Conservation (phyloP, 1,140 invertebrate species). For the Olivierus martensii region DNA sequence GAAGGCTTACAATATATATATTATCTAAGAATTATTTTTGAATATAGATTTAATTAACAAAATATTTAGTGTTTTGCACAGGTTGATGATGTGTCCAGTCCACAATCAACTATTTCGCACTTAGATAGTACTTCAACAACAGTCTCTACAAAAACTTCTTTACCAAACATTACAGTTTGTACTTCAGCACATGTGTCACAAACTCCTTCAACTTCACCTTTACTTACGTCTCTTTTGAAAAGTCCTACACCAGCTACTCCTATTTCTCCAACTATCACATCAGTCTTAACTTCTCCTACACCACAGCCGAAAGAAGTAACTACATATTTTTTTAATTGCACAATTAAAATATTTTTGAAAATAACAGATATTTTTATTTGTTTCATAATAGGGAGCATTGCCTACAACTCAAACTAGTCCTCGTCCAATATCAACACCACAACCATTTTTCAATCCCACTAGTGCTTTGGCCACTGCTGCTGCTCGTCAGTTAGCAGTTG, state of each 20-base stretch:
- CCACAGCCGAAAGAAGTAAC: conserved; percentile 8
- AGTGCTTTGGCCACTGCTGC: conserved; percentile 12
- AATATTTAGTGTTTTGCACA: neutral
- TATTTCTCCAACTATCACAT: neutral
- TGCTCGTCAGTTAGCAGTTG: conserved; percentile 11
- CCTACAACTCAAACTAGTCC: neutral
- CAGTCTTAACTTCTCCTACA: neutral
- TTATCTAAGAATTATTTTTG: conserved; percentile 3
- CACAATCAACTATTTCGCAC: neutral
- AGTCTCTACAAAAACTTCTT: conserved; percentile 1
- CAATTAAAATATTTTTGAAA: neutral
- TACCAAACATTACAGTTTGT: conserved; percentile 6
- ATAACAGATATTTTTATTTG: neutral
- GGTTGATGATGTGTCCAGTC: neutral
- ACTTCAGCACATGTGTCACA: conserved; percentile 8
- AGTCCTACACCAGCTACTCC: conserved; percentile 37
- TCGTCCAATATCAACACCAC: conserved; percentile 6
- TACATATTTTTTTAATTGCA: neutral
- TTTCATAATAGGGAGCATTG: neutral
- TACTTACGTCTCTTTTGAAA: conserved; percentile 66
- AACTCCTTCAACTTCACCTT: conserved; percentile 40
- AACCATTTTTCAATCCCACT: conserved; percentile 11
- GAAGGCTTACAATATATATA: too few relatives aligned
- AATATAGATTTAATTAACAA: conserved; percentile 10
- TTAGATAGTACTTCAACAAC: neutral